Evolutionary conservation across 2,113 vertebrate genomes (phyloP).

Genomic region (Synchiropus splendidus): DNA sequence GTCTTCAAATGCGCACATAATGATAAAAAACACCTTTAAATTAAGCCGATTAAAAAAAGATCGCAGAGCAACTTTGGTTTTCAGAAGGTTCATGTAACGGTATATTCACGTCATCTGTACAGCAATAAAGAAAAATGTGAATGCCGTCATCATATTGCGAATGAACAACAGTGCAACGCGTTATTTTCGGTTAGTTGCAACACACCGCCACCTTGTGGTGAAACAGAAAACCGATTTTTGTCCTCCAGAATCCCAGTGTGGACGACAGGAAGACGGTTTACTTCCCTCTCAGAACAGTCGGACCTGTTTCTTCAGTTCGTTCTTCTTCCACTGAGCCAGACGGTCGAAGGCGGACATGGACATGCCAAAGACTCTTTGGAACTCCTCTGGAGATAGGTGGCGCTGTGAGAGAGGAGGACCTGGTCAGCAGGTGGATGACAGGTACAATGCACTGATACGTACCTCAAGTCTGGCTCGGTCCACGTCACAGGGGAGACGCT

Average conservation of each 20-base stretch:
- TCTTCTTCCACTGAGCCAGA: conserved; percentile 91
- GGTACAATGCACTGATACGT: conserved; percentile 6
- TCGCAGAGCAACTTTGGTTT: too few relatives aligned
- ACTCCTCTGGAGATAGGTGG: conserved; percentile 92
- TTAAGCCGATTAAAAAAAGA: too few relatives aligned
- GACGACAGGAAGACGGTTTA: too few relatives aligned
- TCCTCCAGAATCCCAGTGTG: too few relatives aligned
- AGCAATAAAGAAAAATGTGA: too few relatives aligned
- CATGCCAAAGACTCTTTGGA: conserved; percentile 91
- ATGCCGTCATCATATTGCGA: too few relatives aligned
- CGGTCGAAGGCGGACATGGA: conserved; percentile 86
- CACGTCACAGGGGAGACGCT: conserved; percentile 82
- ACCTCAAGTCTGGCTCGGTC: conserved; percentile 92
- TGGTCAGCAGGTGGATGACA: not conserved
- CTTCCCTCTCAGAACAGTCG: conserved; percentile 74
- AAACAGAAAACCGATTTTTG: conserved; percentile 5
- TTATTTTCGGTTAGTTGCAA: conserved; percentile 4
- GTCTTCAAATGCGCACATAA: too few relatives aligned
- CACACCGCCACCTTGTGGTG: conserved; percentile 37
- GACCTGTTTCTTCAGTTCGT: conserved; percentile 92
- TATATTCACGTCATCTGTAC: too few relatives aligned
- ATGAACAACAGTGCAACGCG: too few relatives aligned
- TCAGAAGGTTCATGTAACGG: too few relatives aligned
- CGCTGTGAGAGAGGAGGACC: conserved; percentile 62
- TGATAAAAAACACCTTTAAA: too few relatives aligned